Conservation (phyloP, 1,140 invertebrate species). For the Telenomus remus region DNA sequence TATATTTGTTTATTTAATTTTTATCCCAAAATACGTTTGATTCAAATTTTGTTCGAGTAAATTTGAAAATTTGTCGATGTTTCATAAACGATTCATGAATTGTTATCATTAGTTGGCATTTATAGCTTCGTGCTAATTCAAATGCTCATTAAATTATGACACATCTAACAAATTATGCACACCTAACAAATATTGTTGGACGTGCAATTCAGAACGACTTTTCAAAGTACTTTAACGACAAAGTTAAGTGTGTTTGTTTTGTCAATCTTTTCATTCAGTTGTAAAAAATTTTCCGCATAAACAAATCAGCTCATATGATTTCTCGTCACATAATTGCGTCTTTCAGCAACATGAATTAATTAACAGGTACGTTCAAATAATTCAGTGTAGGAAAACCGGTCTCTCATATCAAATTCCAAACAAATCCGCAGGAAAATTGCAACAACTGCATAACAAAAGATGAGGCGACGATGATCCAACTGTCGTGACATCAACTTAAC, state of each 20-base stretch:
- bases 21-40: too few species aligned
- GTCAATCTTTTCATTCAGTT: too few species aligned
- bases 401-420: constrained; percentile 14
- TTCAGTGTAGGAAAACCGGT: constrained; percentile 41
- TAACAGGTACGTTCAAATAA: constrained; percentile 23
- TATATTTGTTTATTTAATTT: constrained; percentile 18
- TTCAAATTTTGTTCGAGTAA: constrained; percentile 6
- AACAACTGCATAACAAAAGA: neutral
- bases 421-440: constrained; percentile 15
- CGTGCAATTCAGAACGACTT: too few species aligned
- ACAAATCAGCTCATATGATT: neutral
- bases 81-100: too few species aligned
- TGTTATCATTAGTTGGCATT: too few species aligned
- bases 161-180: too few species aligned
- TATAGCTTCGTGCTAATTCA: too few species aligned
- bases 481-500: neutral
- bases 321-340: neutral
- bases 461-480: constrained; percentile 28
- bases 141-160: too few species aligned
- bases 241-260: too few species aligned
- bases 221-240: too few species aligned
- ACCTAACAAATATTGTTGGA: too few species aligned
- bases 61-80: too few species aligned
- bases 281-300: neutral
- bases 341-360: constrained; percentile 22